A percentile compares a stretch with the other conserved stretches of the same genome.
Evolutionary conservation across 2,113 vertebrate species (phyloP).

Genomic region (Microtus montanus): DNA sequence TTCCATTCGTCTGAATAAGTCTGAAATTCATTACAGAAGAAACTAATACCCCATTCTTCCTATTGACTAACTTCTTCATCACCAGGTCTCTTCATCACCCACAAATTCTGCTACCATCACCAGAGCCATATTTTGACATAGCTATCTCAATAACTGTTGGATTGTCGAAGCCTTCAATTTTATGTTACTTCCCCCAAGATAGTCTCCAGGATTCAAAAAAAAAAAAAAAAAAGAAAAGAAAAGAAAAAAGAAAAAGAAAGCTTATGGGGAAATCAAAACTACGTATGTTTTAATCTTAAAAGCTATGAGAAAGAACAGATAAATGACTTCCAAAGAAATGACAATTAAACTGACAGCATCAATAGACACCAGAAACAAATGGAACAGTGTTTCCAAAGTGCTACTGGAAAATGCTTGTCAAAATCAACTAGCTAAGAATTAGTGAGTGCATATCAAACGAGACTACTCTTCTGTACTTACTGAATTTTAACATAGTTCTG

Average conservation of each 20-base stretch:
- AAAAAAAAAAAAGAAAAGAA: not conserved
- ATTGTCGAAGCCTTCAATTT: slow-evolving; percentile 24
- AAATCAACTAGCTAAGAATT: slow-evolving; percentile 69
- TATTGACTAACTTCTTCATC: not conserved
- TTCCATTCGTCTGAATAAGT: not conserved
- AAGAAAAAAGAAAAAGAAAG: slow-evolving; percentile 27
- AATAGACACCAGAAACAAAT: slow-evolving; percentile 76
- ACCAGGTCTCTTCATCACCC: not conserved
- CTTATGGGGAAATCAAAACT: slow-evolving; percentile 56
- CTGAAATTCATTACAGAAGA: not conserved
- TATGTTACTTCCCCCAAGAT: slow-evolving; percentile 32
- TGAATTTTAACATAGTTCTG: slow-evolving; percentile 30
- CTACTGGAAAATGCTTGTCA: slow-evolving; percentile 74
- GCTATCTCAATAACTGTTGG: not conserved
- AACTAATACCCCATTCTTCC: not conserved
- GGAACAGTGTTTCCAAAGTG: slow-evolving; percentile 76
- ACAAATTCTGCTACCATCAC: not conserved
- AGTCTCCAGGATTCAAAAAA: slow-evolving; percentile 31
- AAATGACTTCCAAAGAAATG: slow-evolving; percentile 77
- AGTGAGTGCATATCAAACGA: slow-evolving; percentile 70
- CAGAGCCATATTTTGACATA: not conserved
- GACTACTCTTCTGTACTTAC: slow-evolving; percentile 62
- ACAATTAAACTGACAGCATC: slow-evolving; percentile 77
- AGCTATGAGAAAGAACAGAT: slow-evolving; percentile 72
- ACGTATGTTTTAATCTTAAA: slow-evolving; percentile 75